Evolutionary conservation across 2,797 vertebrate species (phyloP).

Genomic region (Psittacula echo): DNA sequence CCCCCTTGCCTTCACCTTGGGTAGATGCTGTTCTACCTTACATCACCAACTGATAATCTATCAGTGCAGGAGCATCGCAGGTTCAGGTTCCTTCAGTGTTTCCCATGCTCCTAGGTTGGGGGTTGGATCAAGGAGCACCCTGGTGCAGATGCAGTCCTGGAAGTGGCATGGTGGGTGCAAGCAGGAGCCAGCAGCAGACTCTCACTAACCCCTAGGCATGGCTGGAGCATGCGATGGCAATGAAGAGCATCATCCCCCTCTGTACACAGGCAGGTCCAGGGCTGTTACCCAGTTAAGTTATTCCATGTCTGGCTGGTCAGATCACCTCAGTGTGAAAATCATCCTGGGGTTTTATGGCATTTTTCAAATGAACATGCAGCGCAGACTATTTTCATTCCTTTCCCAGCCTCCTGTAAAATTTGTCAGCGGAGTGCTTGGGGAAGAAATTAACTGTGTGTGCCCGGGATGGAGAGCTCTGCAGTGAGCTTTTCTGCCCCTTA

Average conservation of each 20-base stretch:
- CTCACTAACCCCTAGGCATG: neutral
- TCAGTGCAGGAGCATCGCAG: neutral
- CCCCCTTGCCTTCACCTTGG: neutral
- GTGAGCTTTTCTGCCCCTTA: neutral
- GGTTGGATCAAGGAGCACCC: neutral
- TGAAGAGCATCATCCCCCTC: rapidly evolving
- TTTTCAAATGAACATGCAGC: slow-evolving; percentile 49
- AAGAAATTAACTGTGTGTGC: slow-evolving; percentile 1
- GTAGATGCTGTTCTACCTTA: neutral
- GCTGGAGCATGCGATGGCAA: neutral
- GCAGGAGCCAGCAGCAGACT: neutral
- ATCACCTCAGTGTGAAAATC: slow-evolving; percentile 49
- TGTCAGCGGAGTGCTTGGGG: slow-evolving; percentile 25
- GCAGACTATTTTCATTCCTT: slow-evolving; percentile 52
- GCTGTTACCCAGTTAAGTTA: neutral
- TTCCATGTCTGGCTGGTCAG: neutral
- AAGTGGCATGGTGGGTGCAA: neutral
- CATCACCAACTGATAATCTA: neutral
- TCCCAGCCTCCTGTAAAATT: slow-evolving; percentile 62
- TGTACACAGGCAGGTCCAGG: neutral
- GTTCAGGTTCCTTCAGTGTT: neutral
- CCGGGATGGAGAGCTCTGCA: neutral
- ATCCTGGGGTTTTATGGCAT: slow-evolving; percentile 37
- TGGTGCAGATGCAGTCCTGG: rapidly evolving
- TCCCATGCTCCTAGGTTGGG: rapidly evolving